Evolutionary conservation across 2,113 vertebrate genomes (phyloP), one percentile per base, ranked within the genome.

Genomic region (Telmatochromis sp.): DNA sequence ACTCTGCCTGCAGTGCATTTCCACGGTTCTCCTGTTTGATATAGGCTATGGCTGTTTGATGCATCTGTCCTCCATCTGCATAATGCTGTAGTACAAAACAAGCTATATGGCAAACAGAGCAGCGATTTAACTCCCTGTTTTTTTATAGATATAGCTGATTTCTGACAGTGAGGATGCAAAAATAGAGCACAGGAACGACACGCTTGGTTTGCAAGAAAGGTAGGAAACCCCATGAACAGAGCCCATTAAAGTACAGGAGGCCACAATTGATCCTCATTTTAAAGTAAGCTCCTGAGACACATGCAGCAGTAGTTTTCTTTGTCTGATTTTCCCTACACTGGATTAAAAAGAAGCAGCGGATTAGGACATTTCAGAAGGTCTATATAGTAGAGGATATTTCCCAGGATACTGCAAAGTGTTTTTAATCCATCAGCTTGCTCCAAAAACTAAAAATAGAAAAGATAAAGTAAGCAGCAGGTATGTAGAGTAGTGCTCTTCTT

Each of bases 321-420:
- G 93, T 91, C 88, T 94, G 92, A 89, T 95, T 95, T 95, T 95
- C 91, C 82, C 86, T 87, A 86, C 17, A 65, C 53, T 87, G 84
- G 93, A 96, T 96, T 97, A 95, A 93, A 95, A 94, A 14, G 80
- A 92, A 89, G 84, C 53, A 91, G 23, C 89, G 93, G 96, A 97
- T 96, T 95, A 96, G 87, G 92, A 94, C 63, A 89, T 93, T 95
- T 96, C 92, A 91, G 91, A 90, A 93, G 92, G 94, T 95, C 91
- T 93, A 92, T 95, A 95, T 93, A 93, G 94, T 95, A 92, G 89
- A 14, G 70, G 60, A 95, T 94, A 85, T 90, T 93, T 88, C 94
- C 91, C 85, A 90, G 92, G 85, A 81, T 80, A 54, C 60, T 68
- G 93, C 91, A 85, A 79, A 54, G 65, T 12, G 88, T 83, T 94